phyloP scores from a whole-genome alignment of 2,113 vertebrate genomes.

The Oncorhynchus clarkii region DNA sequence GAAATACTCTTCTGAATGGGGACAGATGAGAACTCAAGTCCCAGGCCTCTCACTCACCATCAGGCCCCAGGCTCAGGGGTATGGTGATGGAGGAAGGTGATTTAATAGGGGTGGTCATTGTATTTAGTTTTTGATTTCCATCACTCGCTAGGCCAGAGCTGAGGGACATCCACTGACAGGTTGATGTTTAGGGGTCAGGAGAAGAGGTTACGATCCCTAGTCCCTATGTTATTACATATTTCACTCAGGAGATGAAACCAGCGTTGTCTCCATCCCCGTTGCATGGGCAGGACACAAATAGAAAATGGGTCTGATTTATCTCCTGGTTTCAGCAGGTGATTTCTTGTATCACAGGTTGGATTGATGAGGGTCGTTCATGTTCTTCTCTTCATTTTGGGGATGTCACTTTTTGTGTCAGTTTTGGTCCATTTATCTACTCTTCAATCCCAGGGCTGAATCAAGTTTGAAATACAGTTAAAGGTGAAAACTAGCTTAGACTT shows the following conservation, averaged over 20 bases:
- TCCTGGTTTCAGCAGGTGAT: slow-evolving; percentile 20
- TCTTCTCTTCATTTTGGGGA: slow-evolving; percentile 29
- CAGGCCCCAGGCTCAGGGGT: no score
- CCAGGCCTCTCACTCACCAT: no score
- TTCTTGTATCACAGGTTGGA: slow-evolving; percentile 12
- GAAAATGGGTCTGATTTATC: slow-evolving; percentile 27
- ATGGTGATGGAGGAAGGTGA: no score
- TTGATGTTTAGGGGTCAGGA: slow-evolving; percentile 36
- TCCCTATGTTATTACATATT: slow-evolving; percentile 31
- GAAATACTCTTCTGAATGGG: slow-evolving; percentile 73
- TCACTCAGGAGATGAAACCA: not conserved
- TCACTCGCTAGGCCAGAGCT: not conserved
- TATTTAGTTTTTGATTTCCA: not conserved
- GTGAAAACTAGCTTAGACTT: not conserved
- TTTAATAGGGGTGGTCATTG: not conserved
- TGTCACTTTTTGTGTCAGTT: slow-evolving; percentile 25
- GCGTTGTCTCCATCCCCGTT: slow-evolving; percentile 16
- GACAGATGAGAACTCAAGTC: not conserved
- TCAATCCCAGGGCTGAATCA: no score
- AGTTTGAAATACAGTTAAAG: not conserved
- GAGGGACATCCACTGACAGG: slow-evolving; percentile 22
- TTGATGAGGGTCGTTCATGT: not conserved
- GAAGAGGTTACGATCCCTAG: slow-evolving; percentile 38
- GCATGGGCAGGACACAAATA: not conserved
- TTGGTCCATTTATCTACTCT: not conserved